These are phyloP conservation scores for Sebastiscus albofasciatus DNA, from an alignment of 2,797 vertebrate genomes.

Conservation along the genomic window DNA sequence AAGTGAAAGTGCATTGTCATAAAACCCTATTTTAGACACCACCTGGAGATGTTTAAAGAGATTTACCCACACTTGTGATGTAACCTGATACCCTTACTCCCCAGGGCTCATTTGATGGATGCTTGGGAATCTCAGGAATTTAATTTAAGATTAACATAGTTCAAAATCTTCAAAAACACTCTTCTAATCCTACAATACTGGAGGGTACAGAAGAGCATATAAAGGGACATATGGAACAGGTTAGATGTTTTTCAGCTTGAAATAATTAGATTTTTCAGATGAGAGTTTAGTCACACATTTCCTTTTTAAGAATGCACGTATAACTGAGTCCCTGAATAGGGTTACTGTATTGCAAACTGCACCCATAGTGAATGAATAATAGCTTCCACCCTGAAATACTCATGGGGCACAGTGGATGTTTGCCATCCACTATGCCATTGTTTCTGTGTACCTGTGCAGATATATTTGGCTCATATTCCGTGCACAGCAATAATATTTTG, in stretches of 20 bases:
- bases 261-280: background rate
- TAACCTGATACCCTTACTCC: constrained; percentile 24
- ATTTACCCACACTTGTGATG: constrained; percentile 47
- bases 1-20: constrained; percentile 38
- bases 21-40: constrained; percentile 40
- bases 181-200: fast-evolving
- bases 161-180: background rate
- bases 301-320: background rate
- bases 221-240: background rate
- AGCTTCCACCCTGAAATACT: constrained; percentile 20
- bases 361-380: constrained; percentile 1
- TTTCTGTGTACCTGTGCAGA: constrained; percentile 36
- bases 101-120: constrained; percentile 37
- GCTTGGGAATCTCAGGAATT: constrained; percentile 29
- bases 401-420: background rate
- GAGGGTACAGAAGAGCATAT: background rate
- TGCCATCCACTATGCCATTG: constrained; percentile 19
- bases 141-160: constrained; percentile 1
- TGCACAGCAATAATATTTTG: constrained; percentile 54
- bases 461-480: constrained; percentile 41
- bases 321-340: background rate
- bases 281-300: background rate
- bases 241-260: background rate
- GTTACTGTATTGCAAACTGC: background rate
- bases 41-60: constrained; percentile 61